Evolutionary conservation across 1,140 invertebrate genomes (phyloP).

Genomic region (Cydia amplana): DNA sequence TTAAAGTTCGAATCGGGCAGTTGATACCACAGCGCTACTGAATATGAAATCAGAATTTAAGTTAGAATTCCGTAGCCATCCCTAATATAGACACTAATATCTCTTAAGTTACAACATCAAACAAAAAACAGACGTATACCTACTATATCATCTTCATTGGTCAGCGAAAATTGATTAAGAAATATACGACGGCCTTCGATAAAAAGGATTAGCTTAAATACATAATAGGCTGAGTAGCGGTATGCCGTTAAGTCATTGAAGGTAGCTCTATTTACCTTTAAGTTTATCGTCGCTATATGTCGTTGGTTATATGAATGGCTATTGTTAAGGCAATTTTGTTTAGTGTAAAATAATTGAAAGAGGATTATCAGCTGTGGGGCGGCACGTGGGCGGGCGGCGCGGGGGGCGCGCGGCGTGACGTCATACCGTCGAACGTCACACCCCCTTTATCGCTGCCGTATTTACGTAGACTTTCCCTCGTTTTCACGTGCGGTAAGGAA

Average conservation of each 20-base stretch:
- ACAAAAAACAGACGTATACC: not conserved
- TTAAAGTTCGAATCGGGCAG: too few relatives aligned
- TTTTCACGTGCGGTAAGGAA: conserved; percentile 21
- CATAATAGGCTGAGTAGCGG: not conserved
- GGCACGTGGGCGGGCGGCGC: conserved; percentile 41
- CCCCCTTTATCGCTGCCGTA: conserved; percentile 37
- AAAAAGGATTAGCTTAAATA: conserved; percentile 14
- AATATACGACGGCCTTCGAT: not conserved
- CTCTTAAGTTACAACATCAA: too few relatives aligned
- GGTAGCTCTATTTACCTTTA: not conserved
- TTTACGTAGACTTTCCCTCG: conserved; percentile 29
- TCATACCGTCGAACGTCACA: conserved; percentile 49
- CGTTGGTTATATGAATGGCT: not conserved
- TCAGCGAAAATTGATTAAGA: not conserved
- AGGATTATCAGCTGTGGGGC: conserved; percentile 49
- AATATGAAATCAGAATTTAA: too few relatives aligned
- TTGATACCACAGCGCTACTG: too few relatives aligned
- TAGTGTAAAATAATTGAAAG: conserved; percentile 40
- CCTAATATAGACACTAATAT: too few relatives aligned
- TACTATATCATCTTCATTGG: not conserved
- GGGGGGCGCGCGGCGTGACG: conserved; percentile 49
- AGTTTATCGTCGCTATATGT: not conserved
- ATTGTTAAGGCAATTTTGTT: conserved; percentile 20
- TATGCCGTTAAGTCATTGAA: not conserved
- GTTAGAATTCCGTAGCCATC: too few relatives aligned